These are phyloP conservation scores for Morinoia aosen DNA, from an alignment of 2,888 invertebrate genomes.

Conservation along the genomic window DNA sequence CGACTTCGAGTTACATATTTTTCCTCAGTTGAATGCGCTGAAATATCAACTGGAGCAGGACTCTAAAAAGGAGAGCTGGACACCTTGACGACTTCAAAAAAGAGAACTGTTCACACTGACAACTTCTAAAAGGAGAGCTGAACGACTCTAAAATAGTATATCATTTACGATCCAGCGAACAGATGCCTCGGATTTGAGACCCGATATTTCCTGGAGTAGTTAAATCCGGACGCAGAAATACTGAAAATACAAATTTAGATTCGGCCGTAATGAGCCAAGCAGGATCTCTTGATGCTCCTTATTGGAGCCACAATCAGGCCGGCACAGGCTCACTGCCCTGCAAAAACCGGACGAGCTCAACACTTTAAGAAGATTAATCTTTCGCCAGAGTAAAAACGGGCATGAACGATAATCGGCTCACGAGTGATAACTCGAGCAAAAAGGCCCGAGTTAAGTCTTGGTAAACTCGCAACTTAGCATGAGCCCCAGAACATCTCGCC, in stretches of 20 bases:
- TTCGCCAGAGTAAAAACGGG: conserved; percentile 13
- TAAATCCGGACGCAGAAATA: neutral
- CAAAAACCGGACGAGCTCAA: neutral
- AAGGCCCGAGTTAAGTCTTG: neutral
- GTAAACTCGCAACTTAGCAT: conserved; percentile 24
- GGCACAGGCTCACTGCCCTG: neutral
- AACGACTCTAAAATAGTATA: too few species aligned
- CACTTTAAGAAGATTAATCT: conserved; percentile 48
- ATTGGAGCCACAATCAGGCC: neutral
- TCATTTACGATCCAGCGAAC: neutral
- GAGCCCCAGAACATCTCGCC: neutral
- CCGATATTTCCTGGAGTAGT: neutral
- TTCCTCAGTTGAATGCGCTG: too few species aligned
- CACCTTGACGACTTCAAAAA: too few species aligned
- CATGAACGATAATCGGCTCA: conserved; percentile 23
- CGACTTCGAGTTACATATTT: neutral
- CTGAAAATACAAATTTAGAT: neutral
- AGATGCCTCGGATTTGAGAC: neutral
- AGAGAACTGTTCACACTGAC: too few species aligned
- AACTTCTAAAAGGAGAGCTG: too few species aligned
- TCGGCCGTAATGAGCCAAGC: neutral
- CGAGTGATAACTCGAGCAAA: conserved; percentile 31
- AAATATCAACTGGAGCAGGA: too few species aligned
- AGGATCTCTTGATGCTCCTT: neutral
- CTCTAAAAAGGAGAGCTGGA: too few species aligned